These are phyloP conservation scores for Melinaea menophilus DNA, from an alignment of 2,888 invertebrate species.

Conservation along the genomic window DNA sequence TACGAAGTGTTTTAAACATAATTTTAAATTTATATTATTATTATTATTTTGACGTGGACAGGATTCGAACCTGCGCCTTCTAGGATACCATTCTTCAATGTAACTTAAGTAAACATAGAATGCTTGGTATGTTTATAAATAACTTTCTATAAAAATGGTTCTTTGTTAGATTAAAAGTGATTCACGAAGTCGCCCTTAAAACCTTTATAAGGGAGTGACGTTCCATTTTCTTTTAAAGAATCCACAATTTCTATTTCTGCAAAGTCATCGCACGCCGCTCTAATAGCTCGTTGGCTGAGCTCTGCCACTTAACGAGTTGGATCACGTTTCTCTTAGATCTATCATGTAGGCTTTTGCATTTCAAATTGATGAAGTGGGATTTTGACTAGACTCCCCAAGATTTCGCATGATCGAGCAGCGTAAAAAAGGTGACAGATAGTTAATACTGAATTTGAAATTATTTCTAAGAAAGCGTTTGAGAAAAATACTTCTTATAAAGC, in stretches of 20 bases:
- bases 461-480: too few species aligned
- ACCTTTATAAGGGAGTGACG: slow-evolving; percentile 26
- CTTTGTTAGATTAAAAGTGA: slow-evolving; percentile 26
- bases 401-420: slow-evolving; percentile 35
- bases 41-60: too few species aligned
- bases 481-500: too few species aligned
- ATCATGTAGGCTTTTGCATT: slow-evolving; percentile 54
- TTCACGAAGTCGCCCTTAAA: slow-evolving; percentile 30
- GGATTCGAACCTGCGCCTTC: too few species aligned
- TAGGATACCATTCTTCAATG: too few species aligned
- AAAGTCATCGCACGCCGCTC: slow-evolving; percentile 53
- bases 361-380: slow-evolving; percentile 50
- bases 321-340: slow-evolving; percentile 54
- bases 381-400: slow-evolving; percentile 41
- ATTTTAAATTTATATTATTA: too few species aligned
- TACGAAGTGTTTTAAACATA: too few species aligned
- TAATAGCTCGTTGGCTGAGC: slow-evolving; percentile 24
- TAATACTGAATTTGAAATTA: slow-evolving; percentile 2
- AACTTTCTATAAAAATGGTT: slow-evolving; percentile 15
- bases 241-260: slow-evolving; percentile 56
- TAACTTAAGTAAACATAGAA: too few species aligned
- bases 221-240: slow-evolving; percentile 38
- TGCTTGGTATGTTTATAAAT: too few species aligned
- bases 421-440: slow-evolving; percentile 15
- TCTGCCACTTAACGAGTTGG: slow-evolving; percentile 49